Base-by-base conservation (phyloP, 2,888 invertebrate species). In the Thumatha senex region DNA sequence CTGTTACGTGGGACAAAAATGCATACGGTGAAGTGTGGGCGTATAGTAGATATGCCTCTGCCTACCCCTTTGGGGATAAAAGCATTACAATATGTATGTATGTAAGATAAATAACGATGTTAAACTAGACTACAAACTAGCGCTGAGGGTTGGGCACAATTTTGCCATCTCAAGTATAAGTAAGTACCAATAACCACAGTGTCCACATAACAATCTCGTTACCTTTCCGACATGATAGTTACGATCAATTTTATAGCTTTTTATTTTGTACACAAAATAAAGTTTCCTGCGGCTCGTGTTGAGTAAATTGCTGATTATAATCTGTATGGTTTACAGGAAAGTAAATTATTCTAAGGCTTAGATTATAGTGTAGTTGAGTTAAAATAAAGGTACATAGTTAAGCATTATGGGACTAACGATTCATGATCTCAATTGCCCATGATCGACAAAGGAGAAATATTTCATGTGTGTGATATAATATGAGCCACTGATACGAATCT, bases 151-250 rank as follows among this genome's bases (percentile, higher is more conserved):
- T 66, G 62, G 61, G 58, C 46, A 63, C 70, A 66, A 69, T 67
- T 72, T 70, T 62, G 62, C 65, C 67, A 72, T 74, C 63, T 68
- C 54, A 65, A 64, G 61, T 65, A 66, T 71, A 70, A 68, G 18
- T 24, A 24, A 24, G 31, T 69, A 69, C 70, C 70, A 72, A 76
- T 75, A 78, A 74, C 74, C 71, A 68, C 61, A 58, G 66, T 61
- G 67, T 70, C 69, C 69, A 78, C 68, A 70, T 70, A 78, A 80
- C 79, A 70, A 78, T 70, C 77, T 85, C 77, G 84, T 84, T 84
- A 84, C 78, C 74, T 82, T 78, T 67, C 75, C 82, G 64, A 76
- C 81, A 81, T 78, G 75, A 81, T 85, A 76, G 81, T 84, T 82
- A 83, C 67, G 73, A 75, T 73, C 79, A 77, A 80, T 82, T 84